Conservation (phyloP, 2,888 invertebrate species). For the Leptogaster cylindrica region DNA sequence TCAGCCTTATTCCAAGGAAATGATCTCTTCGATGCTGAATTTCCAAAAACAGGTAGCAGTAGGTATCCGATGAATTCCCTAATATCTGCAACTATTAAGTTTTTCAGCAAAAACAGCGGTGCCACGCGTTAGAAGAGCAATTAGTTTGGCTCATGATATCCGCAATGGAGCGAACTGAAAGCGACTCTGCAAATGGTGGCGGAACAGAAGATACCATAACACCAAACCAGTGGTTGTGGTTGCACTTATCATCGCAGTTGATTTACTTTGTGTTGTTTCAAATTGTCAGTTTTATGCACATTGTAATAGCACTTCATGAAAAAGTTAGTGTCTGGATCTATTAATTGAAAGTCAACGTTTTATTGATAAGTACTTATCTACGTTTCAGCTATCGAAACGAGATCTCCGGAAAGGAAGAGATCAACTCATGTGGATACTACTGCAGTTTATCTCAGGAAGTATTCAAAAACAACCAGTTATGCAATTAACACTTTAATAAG, state of each 20-base stretch:
- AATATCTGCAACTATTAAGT: constrained; percentile 35
- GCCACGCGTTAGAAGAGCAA: constrained; percentile 90
- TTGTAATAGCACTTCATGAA: constrained; percentile 87
- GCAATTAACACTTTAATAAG: constrained; percentile 9
- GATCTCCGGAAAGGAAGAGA: constrained; percentile 90
- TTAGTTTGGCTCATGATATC: constrained; percentile 87
- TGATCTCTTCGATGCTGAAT: constrained; percentile 94
- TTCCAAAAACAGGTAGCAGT: constrained; percentile 84
- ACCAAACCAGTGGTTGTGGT: constrained; percentile 80
- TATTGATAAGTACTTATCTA: not conserved
- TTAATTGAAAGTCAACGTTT: not conserved
- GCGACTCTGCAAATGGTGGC: constrained; percentile 65
- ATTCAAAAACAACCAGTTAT: constrained; percentile 90
- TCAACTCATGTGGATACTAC: constrained; percentile 97
- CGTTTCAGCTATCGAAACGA: constrained; percentile 70
- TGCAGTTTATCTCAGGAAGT: constrained; percentile 97
- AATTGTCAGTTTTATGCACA: constrained; percentile 90
- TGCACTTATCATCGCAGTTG: constrained; percentile 90
- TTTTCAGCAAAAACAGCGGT: constrained; percentile 77
- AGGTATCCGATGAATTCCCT: not conserved
- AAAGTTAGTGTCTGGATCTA: constrained; percentile 68
- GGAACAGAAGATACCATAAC: constrained; percentile 62
- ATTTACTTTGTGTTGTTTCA: constrained; percentile 95
- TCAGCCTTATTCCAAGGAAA: constrained; percentile 94
- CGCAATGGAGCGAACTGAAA: constrained; percentile 91